Evolutionary conservation across 2,113 vertebrate genomes (phyloP).

Genomic region (Gambusia holbrooki): DNA sequence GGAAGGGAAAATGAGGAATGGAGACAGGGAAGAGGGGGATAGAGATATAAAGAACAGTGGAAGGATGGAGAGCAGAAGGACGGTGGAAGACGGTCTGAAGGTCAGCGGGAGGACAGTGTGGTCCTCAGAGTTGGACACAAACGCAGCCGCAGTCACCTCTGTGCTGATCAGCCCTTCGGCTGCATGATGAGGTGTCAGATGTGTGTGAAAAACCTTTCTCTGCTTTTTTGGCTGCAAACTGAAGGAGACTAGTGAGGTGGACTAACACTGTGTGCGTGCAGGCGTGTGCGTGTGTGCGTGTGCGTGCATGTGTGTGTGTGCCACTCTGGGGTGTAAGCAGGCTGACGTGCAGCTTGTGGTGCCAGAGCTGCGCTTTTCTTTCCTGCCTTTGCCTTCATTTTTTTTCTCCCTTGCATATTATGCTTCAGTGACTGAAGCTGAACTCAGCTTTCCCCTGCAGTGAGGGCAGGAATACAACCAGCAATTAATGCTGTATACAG

Average conservation of each 20-base stretch:
- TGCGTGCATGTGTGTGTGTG: slow-evolving; percentile 39
- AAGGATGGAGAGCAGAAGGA: slow-evolving; percentile 18
- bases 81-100: slow-evolving; percentile 56
- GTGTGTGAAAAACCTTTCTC: slow-evolving; percentile 58
- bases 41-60: slow-evolving; percentile 41
- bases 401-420: slow-evolving; percentile 61
- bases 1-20: too few relatives aligned
- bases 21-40: slow-evolving; percentile 28
- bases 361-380: slow-evolving; percentile 67
- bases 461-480: slow-evolving; percentile 67
- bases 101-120: slow-evolving; percentile 76
- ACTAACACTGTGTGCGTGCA: slow-evolving; percentile 44
- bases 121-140: slow-evolving; percentile 63
- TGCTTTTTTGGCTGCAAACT: slow-evolving; percentile 71
- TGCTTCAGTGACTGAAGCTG: slow-evolving; percentile 71
- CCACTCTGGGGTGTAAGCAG: slow-evolving; percentile 72
- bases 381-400: slow-evolving; percentile 44
- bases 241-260: slow-evolving; percentile 63
- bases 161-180: slow-evolving; percentile 74
- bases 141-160: slow-evolving; percentile 75
- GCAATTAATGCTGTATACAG: slow-evolving; percentile 71
- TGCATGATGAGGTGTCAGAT: slow-evolving; percentile 76
- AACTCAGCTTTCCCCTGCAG: slow-evolving; percentile 70
- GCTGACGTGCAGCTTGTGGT: slow-evolving; percentile 67
- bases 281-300: slow-evolving; percentile 10